Percentiles rank a stretch among this genome's conserved stretches.
Evolutionary conservation across 2,113 vertebrate genomes (phyloP).

Genomic region (Erythrolamprus reginae): DNA sequence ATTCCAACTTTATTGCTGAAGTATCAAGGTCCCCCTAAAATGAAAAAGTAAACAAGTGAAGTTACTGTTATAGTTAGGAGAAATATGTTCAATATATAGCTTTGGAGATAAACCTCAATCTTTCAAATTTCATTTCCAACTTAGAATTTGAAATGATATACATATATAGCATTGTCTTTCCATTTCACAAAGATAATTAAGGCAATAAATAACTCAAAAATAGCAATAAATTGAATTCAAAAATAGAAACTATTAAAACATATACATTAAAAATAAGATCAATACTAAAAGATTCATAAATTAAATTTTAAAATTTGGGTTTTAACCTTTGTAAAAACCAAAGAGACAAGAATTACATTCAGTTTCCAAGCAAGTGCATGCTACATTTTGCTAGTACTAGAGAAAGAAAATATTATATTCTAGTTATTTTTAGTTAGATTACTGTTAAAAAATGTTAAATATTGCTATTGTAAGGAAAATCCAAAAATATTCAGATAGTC

Average conservation of each 20-base stretch:
- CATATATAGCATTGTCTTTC: not conserved
- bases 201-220: no score
- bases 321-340: not conserved
- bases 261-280: not conserved
- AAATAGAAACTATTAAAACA: not conserved
- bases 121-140: not conserved
- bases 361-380: not conserved
- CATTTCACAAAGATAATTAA: not conserved
- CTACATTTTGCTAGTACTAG: not conserved
- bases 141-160: not conserved
- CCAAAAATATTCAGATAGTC: not conserved
- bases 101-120: not conserved
- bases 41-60: slow-evolving; percentile 26
- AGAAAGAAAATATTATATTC: not conserved
- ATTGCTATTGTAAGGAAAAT: not conserved
- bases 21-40: slow-evolving; percentile 81
- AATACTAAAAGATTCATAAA: not conserved
- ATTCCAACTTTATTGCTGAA: slow-evolving; percentile 80
- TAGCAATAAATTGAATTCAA: not conserved
- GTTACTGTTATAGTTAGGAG: not conserved
- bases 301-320: not conserved
- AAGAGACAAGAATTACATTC: not conserved
- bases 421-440: not conserved
- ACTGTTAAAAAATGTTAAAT: not conserved
- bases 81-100: not conserved